Evolutionary conservation across 2,888 invertebrate genomes (phyloP).

Genomic region (Cremastinae sp.): DNA sequence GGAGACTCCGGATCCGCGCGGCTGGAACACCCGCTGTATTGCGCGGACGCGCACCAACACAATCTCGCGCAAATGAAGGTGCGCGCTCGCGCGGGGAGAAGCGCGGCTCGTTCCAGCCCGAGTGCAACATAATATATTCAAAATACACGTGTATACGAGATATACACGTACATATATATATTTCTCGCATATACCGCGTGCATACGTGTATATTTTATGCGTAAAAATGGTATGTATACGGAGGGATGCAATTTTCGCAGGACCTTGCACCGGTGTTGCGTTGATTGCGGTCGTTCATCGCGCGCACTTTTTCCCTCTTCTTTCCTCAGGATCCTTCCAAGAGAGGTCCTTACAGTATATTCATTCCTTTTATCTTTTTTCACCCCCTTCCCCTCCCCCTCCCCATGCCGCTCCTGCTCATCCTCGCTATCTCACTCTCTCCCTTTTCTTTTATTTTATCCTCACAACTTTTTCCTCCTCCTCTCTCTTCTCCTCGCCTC

Average conservation of each 20-base stretch:
- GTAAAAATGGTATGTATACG: constrained; percentile 63
- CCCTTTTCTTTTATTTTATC: constrained; percentile 45
- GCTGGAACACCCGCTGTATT: constrained; percentile 64
- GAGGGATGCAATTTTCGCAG: constrained; percentile 73
- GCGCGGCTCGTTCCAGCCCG: constrained; percentile 47
- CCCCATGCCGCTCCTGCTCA: constrained; percentile 27
- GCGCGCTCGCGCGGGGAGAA: constrained; percentile 19
- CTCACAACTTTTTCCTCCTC: constrained; percentile 51
- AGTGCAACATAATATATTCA: constrained; percentile 73
- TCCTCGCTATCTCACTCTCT: constrained; percentile 44
- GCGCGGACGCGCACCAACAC: constrained; percentile 55
- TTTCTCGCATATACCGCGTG: neutral
- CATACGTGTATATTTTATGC: constrained; percentile 2
- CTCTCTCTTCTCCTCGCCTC: constrained; percentile 32
- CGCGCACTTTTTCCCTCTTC: constrained; percentile 57
- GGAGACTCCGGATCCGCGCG: constrained; percentile 46
- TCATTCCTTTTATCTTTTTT: constrained; percentile 21
- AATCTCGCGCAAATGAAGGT: constrained; percentile 66
- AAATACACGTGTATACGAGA: constrained; percentile 54
- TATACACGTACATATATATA: constrained; percentile 4
- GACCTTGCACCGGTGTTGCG: constrained; percentile 75
- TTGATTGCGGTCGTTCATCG: constrained; percentile 78
- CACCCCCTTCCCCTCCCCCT: constrained; percentile 16
- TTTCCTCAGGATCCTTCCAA: constrained; percentile 43
- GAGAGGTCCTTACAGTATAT: constrained; percentile 43